phyloP scores from a whole-genome alignment of 2,113 vertebrate species.

The Noctilio leporinus region DNA sequence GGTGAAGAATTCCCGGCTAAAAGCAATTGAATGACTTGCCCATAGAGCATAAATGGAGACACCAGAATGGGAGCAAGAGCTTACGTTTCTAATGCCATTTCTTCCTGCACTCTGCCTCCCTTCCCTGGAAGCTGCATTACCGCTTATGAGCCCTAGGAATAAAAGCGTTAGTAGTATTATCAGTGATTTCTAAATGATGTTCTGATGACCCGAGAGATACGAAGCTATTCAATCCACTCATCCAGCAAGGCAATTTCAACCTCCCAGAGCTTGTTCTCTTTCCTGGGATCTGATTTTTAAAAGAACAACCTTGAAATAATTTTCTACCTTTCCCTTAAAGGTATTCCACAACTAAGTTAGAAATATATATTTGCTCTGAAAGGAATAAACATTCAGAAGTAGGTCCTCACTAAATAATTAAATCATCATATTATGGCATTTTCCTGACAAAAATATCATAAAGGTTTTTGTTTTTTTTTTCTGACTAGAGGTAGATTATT shows the following conservation, averaged over 20 bases:
- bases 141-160: neutral
- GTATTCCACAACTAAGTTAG: neutral
- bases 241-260: conserved; percentile 6
- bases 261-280: neutral
- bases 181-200: conserved; percentile 40
- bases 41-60: neutral
- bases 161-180: neutral
- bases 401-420: neutral
- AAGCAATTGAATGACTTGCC: neutral
- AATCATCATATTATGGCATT: neutral
- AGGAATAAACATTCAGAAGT: neutral
- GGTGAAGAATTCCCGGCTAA: neutral
- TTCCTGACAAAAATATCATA: neutral
- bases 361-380: neutral
- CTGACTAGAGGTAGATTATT: neutral
- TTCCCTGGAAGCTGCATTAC: neutral
- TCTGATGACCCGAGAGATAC: conserved; percentile 18
- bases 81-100: neutral
- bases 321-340: conserved; percentile 1
- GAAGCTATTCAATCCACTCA: neutral
- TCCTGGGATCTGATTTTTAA: neutral
- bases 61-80: neutral
- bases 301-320: neutral
- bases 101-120: neutral
- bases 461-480: neutral